Evolutionary conservation across 2,113 vertebrate genomes (phyloP), one percentile per base, ranked within the genome.

Genomic region (Myotis yumanensis): DNA sequence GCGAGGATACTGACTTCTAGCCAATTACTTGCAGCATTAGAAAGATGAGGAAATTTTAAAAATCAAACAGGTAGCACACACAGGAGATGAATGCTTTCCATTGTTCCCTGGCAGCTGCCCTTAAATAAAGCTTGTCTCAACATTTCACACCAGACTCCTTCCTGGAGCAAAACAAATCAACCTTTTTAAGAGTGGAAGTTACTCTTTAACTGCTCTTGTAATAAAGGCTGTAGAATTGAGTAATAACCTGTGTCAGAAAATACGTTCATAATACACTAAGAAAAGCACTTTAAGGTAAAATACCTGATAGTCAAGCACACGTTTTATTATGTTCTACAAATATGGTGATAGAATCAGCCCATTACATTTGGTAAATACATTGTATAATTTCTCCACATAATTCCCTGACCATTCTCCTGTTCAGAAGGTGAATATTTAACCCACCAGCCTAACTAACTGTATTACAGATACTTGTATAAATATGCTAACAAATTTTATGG

Each of bases 81-180:
- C 69, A 93, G 76, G 66, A 77, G 46, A 66, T 52, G 97, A 97
- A 86, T 96, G 94, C 92, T 90, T 97, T 75, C 86, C 75, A 79
- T 86, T 92, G 51, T 91, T 80, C 62, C 35, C 43, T 46, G 83
- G 82, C 89, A 97, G 94, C 93, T 97, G 97, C 94, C 96, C 94
- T 97, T 96, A 96, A 97, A 93, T 96, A 96, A 93, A 97, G 95
- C 86, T 96, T 97, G 95, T 96, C 96, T 97, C 83, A 25, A 96
- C 95, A 96, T 96, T 98, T 97, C 1, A 2, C 28, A 93, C 95
- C 52, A 86, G 64, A 89, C 90, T 97, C 69, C 77, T 96, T 95
- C 81, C 90, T 57, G 90, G 94, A 97, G 59, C 91, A 98, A 98
- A 98, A 97, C 96, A 98, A 98, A 98, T 98, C 97, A 97, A 96